Percentiles rank a stretch among this genome's conserved stretches.
These are phyloP conservation scores for Automeris io DNA, from an alignment of 2,888 invertebrate species.

Conservation along the genomic window DNA sequence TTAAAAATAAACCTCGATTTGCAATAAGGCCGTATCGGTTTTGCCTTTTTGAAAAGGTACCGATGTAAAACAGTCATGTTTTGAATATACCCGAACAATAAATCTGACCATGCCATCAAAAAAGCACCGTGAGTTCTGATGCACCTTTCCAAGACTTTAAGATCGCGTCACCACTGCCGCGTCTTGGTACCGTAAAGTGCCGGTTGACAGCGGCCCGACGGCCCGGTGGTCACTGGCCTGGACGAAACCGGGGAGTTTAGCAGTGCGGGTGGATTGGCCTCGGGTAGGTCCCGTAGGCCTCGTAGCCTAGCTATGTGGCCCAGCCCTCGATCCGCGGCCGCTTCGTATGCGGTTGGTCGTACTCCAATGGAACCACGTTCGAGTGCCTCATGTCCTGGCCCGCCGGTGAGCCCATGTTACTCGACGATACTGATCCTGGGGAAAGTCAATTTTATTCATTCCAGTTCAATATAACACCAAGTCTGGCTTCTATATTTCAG, in stretches of 20 bases:
- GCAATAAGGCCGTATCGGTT: no score
- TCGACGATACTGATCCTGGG: slow-evolving; percentile 89
- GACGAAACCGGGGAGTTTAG: slow-evolving; percentile 39
- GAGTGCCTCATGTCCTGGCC: slow-evolving; percentile 74
- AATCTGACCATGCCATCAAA: slow-evolving; percentile 41
- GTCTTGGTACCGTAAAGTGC: slow-evolving; percentile 15
- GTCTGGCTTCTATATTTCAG: no score
- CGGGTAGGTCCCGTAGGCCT: slow-evolving; percentile 70
- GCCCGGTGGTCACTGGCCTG: slow-evolving; percentile 22
- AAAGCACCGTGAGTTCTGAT: slow-evolving; percentile 44
- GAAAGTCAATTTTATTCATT: no score
- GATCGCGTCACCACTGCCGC: slow-evolving; percentile 32
- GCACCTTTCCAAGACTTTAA: slow-evolving; percentile 51
- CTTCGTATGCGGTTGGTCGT: slow-evolving; percentile 82
- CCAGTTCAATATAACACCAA: no score
- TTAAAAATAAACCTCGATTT: no score
- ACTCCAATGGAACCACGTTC: slow-evolving; percentile 60
- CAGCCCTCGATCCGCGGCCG: slow-evolving; percentile 94
- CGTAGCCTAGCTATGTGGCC: slow-evolving; percentile 87
- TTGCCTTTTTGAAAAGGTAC: slow-evolving; percentile 8
- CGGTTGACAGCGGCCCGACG: slow-evolving; percentile 18
- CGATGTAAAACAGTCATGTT: neutral
- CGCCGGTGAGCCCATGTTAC: slow-evolving; percentile 86
- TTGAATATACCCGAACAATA: neutral
- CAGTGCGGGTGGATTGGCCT: slow-evolving; percentile 74